Conservation (phyloP, 2,797 vertebrate genomes). For the Catamblyrhynchus diadema region DNA sequence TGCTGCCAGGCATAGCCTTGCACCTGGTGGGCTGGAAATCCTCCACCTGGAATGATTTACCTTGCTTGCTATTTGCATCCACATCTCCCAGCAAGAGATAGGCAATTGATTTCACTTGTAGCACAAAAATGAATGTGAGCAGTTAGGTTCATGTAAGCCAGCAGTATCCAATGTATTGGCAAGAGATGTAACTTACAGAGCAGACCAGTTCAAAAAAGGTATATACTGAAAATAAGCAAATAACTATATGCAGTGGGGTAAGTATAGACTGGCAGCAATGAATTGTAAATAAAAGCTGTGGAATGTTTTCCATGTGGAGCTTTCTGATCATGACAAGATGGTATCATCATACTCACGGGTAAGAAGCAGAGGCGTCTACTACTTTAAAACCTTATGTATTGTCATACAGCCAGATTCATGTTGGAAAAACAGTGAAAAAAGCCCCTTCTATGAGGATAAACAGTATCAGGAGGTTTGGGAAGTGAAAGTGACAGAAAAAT, state of each 20-base stretch:
- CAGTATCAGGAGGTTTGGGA: not conserved
- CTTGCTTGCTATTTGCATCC: not conserved
- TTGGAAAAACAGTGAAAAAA: slow-evolving; percentile 7
- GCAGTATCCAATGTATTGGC: not conserved
- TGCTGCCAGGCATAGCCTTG: not conserved
- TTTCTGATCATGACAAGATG: not conserved
- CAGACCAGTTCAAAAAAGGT: not conserved
- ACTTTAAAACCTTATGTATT: not conserved
- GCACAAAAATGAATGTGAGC: not conserved
- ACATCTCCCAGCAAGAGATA: not conserved
- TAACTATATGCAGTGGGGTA: not conserved
- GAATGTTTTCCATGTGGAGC: not conserved
- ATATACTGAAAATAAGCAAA: not conserved
- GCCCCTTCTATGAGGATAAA: not conserved
- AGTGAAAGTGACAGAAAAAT: not conserved
- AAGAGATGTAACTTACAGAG: not conserved
- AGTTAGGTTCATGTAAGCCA: not conserved
- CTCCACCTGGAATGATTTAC: not conserved
- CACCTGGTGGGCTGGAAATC: not conserved
- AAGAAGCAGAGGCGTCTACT: not conserved
- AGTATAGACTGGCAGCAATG: not conserved
- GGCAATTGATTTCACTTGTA: not conserved
- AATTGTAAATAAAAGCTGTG: slow-evolving; percentile 1
- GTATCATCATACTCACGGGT: not conserved
- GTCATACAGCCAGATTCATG: not conserved